These are phyloP conservation scores for Antechinus flavipes DNA, from an alignment of 2,113 vertebrate genomes.

Conservation along the genomic window DNA sequence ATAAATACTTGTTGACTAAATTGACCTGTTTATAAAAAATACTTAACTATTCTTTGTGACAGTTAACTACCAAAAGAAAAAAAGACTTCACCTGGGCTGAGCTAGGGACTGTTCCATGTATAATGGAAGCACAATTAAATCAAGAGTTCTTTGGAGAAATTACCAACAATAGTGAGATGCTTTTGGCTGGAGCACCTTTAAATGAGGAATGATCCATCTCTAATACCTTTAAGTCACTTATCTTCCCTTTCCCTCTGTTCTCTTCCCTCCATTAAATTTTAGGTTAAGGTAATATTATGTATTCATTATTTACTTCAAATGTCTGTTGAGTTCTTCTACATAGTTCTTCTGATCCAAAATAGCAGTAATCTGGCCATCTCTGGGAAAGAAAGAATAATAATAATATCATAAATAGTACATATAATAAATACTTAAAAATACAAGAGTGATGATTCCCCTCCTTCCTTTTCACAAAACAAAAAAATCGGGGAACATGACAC, in stretches of 20 bases:
- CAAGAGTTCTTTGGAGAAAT: not conserved
- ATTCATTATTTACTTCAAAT: slow-evolving; percentile 90
- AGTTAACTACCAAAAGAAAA: not conserved
- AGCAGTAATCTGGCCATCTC: slow-evolving; percentile 98
- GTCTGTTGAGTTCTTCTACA: slow-evolving; percentile 98
- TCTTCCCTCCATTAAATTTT: not conserved
- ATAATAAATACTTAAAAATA: slow-evolving; percentile 14
- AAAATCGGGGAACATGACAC: not conserved
- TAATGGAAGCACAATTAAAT: not conserved
- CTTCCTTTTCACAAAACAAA: slow-evolving; percentile 4
- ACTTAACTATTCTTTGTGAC: too few species aligned
- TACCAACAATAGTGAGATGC: not conserved
- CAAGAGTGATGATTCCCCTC: not conserved
- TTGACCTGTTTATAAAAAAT: too few species aligned
- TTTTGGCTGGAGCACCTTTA: not conserved
- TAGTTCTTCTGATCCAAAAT: slow-evolving; percentile 99
- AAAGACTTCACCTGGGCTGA: not conserved
- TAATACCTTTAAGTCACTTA: not conserved
- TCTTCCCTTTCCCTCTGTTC: not conserved
- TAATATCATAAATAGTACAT: slow-evolving; percentile 10
- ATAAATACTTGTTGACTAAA: too few species aligned
- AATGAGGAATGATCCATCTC: not conserved
- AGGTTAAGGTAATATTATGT: slow-evolving; percentile 18
- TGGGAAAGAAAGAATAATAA: slow-evolving; percentile 57
- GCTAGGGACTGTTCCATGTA: not conserved